A percentile compares a stretch with the other conserved stretches of the same genome.
Evolutionary conservation across 2,113 vertebrate species (phyloP).

Genomic region (Triplophysa dalaica): DNA sequence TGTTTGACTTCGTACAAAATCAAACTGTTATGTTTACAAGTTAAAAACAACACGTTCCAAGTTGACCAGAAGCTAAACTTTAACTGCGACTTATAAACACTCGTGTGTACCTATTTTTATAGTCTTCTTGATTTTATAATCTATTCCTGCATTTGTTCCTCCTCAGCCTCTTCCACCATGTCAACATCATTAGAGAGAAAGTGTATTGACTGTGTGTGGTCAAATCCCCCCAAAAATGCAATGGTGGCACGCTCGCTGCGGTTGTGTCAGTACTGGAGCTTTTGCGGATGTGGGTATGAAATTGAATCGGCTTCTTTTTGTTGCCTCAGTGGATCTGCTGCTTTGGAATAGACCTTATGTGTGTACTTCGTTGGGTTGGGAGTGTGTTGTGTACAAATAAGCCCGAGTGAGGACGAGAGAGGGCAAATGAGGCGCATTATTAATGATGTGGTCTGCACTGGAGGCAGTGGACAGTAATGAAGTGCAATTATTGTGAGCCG

Average conservation of each 20-base stretch:
- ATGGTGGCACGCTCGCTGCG: conserved; percentile 10
- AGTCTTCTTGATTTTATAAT: conserved; percentile 9
- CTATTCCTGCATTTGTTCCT: conserved; percentile 5
- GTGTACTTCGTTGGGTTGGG: conserved; percentile 12
- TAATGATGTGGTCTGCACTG: conserved; percentile 16
- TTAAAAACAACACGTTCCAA: too few species aligned
- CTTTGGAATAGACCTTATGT: conserved; percentile 33
- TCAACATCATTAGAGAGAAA: conserved; percentile 31
- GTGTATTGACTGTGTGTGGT: conserved; percentile 27
- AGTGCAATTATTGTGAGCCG: conserved; percentile 41
- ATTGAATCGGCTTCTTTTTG: not conserved
- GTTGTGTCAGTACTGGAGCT: conserved; percentile 28
- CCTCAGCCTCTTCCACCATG: conserved; percentile 1
- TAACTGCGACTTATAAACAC: not conserved
- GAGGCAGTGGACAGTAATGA: conserved; percentile 24
- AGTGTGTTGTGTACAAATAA: conserved; percentile 47
- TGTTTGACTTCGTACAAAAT: too few species aligned
- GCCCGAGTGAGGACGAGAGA: conserved; percentile 14
- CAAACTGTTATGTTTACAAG: too few species aligned
- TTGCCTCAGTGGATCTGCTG: not conserved
- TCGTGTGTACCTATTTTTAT: not conserved
- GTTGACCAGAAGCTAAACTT: not conserved
- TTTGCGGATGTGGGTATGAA: conserved; percentile 14
- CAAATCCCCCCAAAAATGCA: conserved; percentile 11
- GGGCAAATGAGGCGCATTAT: conserved; percentile 31